These are phyloP conservation scores for Hofmannophila pseudospretella DNA, from an alignment of 2,888 invertebrate genomes.

Conservation along the genomic window DNA sequence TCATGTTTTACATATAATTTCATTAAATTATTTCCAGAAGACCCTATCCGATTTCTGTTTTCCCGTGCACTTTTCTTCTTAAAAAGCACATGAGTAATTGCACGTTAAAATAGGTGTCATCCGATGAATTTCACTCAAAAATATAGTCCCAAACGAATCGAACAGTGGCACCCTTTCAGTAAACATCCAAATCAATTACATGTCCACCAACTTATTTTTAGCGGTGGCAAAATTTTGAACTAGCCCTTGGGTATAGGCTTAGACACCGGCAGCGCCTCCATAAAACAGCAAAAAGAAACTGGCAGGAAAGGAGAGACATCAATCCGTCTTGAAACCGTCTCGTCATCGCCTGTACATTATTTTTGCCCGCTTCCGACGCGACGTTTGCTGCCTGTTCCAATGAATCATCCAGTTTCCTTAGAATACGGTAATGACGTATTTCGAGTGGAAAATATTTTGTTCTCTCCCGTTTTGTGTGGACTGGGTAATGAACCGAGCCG, in stretches of 20 bases:
- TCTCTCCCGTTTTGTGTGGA: background rate
- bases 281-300: background rate
- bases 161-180: conserved; percentile 29
- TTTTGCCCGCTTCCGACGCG: conserved; percentile 43
- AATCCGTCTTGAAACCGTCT: conserved; percentile 35
- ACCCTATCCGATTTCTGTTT: no score
- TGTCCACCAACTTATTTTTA: conserved; percentile 8
- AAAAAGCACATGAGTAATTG: background rate
- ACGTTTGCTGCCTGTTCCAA: conserved; percentile 19
- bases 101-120: conserved; percentile 5
- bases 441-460: conserved; percentile 20
- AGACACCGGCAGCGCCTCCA: background rate
- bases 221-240: background rate
- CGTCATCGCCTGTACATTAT: conserved; percentile 52
- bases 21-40: no score
- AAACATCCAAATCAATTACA: conserved; percentile 55
- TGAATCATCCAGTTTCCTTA: conserved; percentile 23
- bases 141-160: conserved; percentile 16
- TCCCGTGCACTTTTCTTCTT: no score
- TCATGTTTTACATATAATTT: no score
- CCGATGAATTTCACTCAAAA: conserved; percentile 11
- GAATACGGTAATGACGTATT: conserved; percentile 26
- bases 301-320: conserved; percentile 31
- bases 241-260: background rate
- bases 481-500: no score